Percentiles rank a stretch among this genome's conserved stretches.
Evolutionary conservation across 2,797 vertebrate genomes (phyloP).

Genomic region (Pantherophis alleghaniensis): DNA sequence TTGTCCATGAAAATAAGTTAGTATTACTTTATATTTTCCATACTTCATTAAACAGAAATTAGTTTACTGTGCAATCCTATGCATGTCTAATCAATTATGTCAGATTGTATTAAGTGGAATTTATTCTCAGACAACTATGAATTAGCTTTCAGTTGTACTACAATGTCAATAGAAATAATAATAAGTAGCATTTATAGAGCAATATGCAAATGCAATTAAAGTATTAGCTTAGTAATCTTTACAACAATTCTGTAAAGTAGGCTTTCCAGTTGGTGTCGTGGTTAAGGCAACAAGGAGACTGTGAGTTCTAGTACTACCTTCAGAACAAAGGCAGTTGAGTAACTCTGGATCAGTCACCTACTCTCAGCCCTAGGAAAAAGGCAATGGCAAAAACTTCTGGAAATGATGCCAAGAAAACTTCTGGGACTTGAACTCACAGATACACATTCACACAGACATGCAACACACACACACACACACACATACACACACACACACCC

Average conservation of each 20-base stretch:
- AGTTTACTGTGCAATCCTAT: background rate
- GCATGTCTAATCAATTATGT: background rate
- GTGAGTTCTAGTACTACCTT: background rate
- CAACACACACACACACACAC: background rate
- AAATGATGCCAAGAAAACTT: background rate
- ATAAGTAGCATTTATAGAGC: background rate
- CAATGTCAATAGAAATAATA: background rate
- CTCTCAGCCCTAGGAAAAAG: background rate
- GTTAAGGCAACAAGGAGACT: background rate
- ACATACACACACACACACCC: background rate
- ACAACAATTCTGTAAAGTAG: background rate
- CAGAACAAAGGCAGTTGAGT: background rate
- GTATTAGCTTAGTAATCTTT: background rate
- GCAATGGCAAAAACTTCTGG: background rate
- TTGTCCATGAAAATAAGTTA: background rate
- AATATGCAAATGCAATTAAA: background rate
- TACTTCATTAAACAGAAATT: background rate
- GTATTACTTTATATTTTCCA: background rate
- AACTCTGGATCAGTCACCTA: background rate
- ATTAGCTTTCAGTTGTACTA: background rate
- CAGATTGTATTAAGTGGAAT: background rate
- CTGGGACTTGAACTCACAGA: background rate
- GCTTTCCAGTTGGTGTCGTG: background rate
- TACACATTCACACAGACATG: background rate
- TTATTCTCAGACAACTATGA: background rate